Base-by-base conservation (phyloP, 2,888 invertebrate species). In the Eupeodes latifasciatus region DNA sequence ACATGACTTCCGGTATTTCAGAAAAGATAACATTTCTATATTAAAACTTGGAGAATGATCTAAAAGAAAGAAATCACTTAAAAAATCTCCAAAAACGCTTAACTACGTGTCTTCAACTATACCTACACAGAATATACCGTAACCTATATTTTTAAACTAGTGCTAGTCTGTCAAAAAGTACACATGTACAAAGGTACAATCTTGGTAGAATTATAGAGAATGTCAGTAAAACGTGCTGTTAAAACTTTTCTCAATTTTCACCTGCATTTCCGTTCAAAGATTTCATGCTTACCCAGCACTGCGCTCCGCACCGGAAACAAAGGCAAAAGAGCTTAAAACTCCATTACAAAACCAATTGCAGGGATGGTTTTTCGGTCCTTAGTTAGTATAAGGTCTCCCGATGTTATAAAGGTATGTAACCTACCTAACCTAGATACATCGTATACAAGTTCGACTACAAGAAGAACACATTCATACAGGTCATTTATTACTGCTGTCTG, bases 271-370 rank as follows among this genome's bases (percentile, higher is more conserved):
- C 71, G 71, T 49, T 16, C 40, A 47, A 76, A 44, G 75, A 71
- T 64, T 71, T 79, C 40, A 44, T 72, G 64, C 72, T 64, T 49
- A 47, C 64, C 27, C 44, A 27, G 10, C 64, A 44, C 40, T 27
- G 0, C 1, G 9, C 27, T 4, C 11, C 12, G 4, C 12, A 57
- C 47, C 49, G 19, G 27, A 64, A 66, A 44, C 40, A 59, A 47
- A 47, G 47, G 62, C 66, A 34, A 62, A 36, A 53, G 67, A 79
- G 74, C 79, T 84, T 78, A 69, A 74, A 62, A 84, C 72, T 61
- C 59, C 78, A 79, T 84, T 84, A 75, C 74, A 44, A 79, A 79
- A 82, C 74, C 78, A 74, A 61, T 79, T 72, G 47, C 57, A 83
- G 51, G 49, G 72, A 78, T 83, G 78, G 75, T 55, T 51, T 75